These are phyloP conservation scores for Acrossocheilus wenchowensis DNA, from an alignment of 2,797 vertebrate species.

Conservation along the genomic window DNA sequence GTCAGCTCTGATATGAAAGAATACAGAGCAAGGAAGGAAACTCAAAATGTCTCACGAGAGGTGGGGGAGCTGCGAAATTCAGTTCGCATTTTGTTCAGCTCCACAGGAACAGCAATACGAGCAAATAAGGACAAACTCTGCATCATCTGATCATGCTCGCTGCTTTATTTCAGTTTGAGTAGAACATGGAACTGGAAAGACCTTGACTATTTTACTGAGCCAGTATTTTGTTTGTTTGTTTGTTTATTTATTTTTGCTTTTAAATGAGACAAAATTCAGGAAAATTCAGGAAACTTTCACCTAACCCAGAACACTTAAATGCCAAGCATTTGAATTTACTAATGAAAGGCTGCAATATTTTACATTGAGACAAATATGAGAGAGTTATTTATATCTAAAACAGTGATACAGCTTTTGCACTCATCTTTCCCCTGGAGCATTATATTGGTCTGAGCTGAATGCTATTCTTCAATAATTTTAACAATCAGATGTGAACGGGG, in stretches of 20 bases:
- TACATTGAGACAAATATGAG: not conserved
- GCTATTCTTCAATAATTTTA: slow-evolving; percentile 56
- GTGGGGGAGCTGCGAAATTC: slow-evolving; percentile 9
- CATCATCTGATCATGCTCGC: slow-evolving; percentile 20
- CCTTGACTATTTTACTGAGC: not conserved
- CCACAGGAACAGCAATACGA: slow-evolving; percentile 43
- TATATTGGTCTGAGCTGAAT: slow-evolving; percentile 14
- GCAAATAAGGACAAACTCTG: slow-evolving; percentile 39
- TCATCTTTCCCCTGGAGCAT: slow-evolving; percentile 13
- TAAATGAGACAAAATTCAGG: not conserved
- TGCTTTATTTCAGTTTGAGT: not conserved
- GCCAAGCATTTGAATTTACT: not conserved
- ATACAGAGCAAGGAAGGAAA: slow-evolving; percentile 34
- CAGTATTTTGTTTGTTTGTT: not conserved
- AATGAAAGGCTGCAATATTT: slow-evolving; percentile 13
- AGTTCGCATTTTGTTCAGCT: slow-evolving; percentile 37
- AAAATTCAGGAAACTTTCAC: not conserved
- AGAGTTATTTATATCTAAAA: not conserved
- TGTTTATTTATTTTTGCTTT: not conserved
- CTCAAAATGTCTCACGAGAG: slow-evolving; percentile 13
- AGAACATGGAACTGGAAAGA: not conserved
- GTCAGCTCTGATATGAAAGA: slow-evolving; percentile 41
- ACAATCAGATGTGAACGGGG: slow-evolving; percentile 51
- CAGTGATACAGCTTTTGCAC: not conserved
- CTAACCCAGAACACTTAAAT: not conserved